Percentiles rank a stretch among this genome's conserved stretches.
These are phyloP conservation scores for Cotesia vestalis DNA, from an alignment of 1,140 invertebrate species.

Conservation along the genomic window DNA sequence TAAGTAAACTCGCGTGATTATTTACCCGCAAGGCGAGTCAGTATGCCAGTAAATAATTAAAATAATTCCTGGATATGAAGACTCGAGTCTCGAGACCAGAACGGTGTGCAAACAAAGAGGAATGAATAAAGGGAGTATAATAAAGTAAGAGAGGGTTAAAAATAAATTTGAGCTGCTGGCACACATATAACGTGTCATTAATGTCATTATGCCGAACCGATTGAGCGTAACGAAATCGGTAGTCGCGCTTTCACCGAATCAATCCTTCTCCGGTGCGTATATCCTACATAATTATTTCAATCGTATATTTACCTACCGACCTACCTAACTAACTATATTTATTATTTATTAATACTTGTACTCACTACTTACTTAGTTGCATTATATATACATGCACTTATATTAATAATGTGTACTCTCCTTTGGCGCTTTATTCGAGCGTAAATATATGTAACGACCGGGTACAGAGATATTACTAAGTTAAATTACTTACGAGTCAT, in stretches of 20 bases:
- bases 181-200: conserved; percentile 24
- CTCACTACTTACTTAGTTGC: too few relatives aligned
- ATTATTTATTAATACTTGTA: too few relatives aligned
- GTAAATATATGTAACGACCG: conserved; percentile 30
- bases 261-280: conserved; percentile 15
- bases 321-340: too few relatives aligned
- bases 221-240: conserved; percentile 28
- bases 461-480: conserved; percentile 20
- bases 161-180: conserved; percentile 5
- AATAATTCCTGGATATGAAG: not conserved
- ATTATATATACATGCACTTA: conserved; percentile 11
- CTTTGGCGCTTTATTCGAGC: conserved; percentile 30
- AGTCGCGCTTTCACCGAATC: conserved; percentile 32
- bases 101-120: not conserved
- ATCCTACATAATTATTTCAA: conserved; percentile 33
- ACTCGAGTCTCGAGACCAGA: not conserved
- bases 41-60: not conserved
- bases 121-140: not conserved
- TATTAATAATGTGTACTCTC: not conserved
- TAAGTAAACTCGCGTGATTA: not conserved
- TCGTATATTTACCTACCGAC: not conserved
- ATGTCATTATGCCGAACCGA: conserved; percentile 26
- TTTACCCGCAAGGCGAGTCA: not conserved
- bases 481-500: conserved; percentile 2
- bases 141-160: not conserved